Conservation (phyloP, 2,888 invertebrate species). For the Lasioglossum pauxillum region DNA sequence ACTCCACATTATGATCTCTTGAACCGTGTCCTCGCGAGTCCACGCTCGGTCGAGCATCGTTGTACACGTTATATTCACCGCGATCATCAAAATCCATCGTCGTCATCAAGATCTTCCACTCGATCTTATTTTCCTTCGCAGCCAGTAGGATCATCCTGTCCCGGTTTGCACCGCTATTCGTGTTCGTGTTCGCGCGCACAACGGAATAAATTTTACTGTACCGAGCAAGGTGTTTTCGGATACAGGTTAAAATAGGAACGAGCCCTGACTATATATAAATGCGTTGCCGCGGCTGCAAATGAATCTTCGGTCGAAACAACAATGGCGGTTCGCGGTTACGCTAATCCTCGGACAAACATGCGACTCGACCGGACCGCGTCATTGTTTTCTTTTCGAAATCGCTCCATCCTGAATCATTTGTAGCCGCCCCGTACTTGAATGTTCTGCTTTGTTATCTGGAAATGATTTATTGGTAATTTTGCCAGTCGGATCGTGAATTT, state of each 20-base stretch:
- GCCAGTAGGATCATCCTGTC: not conserved
- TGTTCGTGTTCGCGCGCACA: not conserved
- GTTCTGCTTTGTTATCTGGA: not conserved
- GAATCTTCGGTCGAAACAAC: conserved; percentile 45
- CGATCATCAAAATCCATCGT: conserved; percentile 7
- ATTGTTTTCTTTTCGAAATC: conserved; percentile 11
- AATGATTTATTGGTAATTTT: not conserved
- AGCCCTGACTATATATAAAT: conserved; percentile 51
- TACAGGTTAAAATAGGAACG: conserved; percentile 52
- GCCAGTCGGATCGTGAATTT: not conserved
- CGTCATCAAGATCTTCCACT: not conserved
- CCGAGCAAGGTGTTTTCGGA: conserved; percentile 25
- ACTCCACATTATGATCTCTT: conserved; percentile 28
- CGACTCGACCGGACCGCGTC: not conserved
- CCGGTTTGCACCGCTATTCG: not conserved
- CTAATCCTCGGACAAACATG: conserved; percentile 20
- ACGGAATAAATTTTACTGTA: conserved; percentile 19
- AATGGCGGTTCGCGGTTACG: conserved; percentile 33
- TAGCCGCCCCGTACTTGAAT: not conserved
- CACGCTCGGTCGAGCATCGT: not conserved
- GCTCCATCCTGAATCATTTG: not conserved
- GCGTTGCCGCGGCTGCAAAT: conserved; percentile 29
- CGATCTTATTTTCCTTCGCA: not conserved
- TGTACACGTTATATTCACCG: not conserved
- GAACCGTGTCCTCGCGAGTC: conserved; percentile 8